Conservation (phyloP, 2,797 vertebrate species). For the Oreochromis grahami region DNA sequence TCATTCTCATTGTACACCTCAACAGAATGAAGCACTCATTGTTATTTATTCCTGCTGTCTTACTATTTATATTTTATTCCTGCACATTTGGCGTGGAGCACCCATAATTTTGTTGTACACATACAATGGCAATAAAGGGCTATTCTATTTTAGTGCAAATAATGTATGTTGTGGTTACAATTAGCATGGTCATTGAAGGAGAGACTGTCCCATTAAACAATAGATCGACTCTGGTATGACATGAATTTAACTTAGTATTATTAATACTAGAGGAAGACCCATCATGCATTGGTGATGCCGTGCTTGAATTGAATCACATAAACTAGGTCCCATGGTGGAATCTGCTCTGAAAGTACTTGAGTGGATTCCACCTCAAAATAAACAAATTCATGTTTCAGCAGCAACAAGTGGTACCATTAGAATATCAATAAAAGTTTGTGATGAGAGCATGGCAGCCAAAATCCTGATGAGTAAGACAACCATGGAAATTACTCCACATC, state of each 20-base stretch:
- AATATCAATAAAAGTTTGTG: background rate
- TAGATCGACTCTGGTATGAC: background rate
- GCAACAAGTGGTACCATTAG: fast-evolving
- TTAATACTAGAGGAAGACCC: fast-evolving
- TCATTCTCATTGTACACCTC: background rate
- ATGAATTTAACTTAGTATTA: background rate
- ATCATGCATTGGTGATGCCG: fast-evolving
- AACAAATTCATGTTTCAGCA: background rate
- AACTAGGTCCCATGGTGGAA: background rate
- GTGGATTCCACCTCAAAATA: background rate
- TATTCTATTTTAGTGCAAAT: background rate
- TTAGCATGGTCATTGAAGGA: background rate
- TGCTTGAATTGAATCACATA: background rate
- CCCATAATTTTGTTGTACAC: background rate
- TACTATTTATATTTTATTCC: background rate
- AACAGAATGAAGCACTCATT: background rate
- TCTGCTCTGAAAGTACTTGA: background rate
- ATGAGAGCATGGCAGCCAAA: background rate
- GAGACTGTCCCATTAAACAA: fast-evolving
- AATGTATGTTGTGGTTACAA: background rate
- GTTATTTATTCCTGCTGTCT: background rate
- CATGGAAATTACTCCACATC: background rate
- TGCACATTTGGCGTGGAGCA: background rate
- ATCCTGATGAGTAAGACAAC: background rate
- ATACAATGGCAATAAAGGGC: background rate